A percentile compares a stretch with the other conserved stretches of the same genome.
phyloP scores from a whole-genome alignment of 2,113 vertebrate genomes.

The Labrus mixtus region DNA sequence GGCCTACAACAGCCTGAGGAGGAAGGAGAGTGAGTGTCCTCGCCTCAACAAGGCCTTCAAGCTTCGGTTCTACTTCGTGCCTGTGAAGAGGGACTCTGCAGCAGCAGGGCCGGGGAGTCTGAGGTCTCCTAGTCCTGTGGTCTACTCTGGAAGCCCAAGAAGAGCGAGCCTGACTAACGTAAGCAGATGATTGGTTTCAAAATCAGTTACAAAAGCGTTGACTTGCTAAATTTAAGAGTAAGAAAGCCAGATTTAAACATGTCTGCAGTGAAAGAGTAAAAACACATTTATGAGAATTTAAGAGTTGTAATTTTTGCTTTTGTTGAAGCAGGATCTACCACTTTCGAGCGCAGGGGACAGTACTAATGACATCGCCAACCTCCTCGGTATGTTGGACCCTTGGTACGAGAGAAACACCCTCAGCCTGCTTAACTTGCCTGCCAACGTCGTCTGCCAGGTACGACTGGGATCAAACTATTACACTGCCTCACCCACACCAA shows the following conservation, averaged over 20 bases:
- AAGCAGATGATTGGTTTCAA: constrained; percentile 31
- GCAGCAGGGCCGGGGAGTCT: constrained; percentile 17
- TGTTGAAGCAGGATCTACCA: constrained; percentile 62
- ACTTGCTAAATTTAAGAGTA: not conserved
- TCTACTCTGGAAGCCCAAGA: constrained; percentile 51
- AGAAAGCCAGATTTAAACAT: not conserved
- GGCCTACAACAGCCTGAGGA: constrained; percentile 91
- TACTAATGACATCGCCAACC: constrained; percentile 93
- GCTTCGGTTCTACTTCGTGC: constrained; percentile 94
- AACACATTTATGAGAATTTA: not conserved
- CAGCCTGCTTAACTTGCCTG: constrained; percentile 90
- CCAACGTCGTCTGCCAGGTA: constrained; percentile 93
- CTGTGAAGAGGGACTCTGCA: constrained; percentile 85
- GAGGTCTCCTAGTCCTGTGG: constrained; percentile 38
- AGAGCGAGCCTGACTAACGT: constrained; percentile 45
- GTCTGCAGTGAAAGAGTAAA: not conserved
- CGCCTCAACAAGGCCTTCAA: constrained; percentile 90
- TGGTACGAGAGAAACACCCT: constrained; percentile 96
- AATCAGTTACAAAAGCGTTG: not conserved
- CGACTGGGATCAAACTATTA: not conserved
- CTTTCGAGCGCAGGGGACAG: constrained; percentile 80
- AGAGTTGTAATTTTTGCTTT: constrained; percentile 16
- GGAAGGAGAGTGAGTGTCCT: constrained; percentile 88
- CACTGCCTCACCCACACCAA: not conserved
- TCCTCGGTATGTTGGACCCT: constrained; percentile 95